Percentiles rank a stretch among this genome's conserved stretches.
Conservation (phyloP, 2,797 vertebrate genomes). For the Craterocephalus amniculus region DNA sequence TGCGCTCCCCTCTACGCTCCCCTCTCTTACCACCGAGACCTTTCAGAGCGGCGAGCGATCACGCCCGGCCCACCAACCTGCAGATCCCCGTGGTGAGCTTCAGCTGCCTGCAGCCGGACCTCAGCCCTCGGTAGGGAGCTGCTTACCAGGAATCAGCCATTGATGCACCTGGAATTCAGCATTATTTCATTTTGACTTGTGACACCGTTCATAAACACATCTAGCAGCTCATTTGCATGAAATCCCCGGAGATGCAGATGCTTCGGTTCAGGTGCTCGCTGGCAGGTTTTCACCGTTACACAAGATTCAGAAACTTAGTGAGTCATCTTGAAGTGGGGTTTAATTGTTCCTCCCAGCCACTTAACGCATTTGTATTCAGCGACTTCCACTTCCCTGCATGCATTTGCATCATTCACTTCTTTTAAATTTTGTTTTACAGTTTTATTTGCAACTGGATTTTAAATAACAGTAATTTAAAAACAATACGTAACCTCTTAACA, state of each 20-base stretch:
- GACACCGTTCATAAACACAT: constrained; percentile 22
- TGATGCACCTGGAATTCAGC: background rate
- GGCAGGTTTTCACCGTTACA: background rate
- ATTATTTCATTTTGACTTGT: constrained; percentile 1
- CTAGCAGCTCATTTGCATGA: constrained; percentile 11
- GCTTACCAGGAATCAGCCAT: background rate
- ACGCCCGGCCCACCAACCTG: constrained; percentile 72
- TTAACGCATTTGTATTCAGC: background rate
- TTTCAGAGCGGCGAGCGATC: constrained; percentile 66
- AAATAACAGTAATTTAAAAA: background rate
- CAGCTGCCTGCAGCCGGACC: constrained; percentile 77
- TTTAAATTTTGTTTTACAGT: background rate
- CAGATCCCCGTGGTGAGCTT: constrained; percentile 84
- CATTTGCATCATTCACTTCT: background rate
- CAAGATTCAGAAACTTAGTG: background rate
- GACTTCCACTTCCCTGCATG: background rate
- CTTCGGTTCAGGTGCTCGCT: background rate
- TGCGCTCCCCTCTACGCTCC: constrained; percentile 82
- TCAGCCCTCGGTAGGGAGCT: constrained; percentile 81
- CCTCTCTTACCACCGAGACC: constrained; percentile 77
- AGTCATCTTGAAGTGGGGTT: background rate
- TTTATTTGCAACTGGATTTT: background rate
- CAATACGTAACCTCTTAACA: background rate
- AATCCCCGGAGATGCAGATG: constrained; percentile 20
- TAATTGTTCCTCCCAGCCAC: background rate